Conservation (phyloP, 2,113 vertebrate genomes). For the Sminthopsis crassicaudata region DNA sequence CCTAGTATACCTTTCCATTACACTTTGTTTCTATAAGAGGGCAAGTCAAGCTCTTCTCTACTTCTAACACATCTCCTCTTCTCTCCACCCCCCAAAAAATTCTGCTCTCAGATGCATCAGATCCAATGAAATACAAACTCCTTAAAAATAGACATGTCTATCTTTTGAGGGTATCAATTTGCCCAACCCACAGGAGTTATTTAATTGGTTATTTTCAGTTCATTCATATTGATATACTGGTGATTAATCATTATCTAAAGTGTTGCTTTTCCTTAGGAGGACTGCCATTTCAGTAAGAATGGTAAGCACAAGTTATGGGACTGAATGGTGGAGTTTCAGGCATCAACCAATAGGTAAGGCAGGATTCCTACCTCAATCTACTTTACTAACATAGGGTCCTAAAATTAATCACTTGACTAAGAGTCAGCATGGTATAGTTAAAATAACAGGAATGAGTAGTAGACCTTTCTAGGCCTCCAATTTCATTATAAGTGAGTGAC, state of each 20-base stretch:
- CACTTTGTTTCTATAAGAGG: too few relatives aligned
- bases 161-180: not conserved
- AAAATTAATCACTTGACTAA: not conserved
- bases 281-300: not conserved
- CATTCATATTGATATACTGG: not conserved
- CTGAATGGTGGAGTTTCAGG: not conserved
- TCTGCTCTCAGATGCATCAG: too few relatives aligned
- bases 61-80: too few relatives aligned
- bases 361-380: not conserved
- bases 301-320: slow-evolving; percentile 17
- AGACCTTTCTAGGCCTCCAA: not conserved
- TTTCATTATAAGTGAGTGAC: not conserved
- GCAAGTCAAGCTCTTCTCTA: too few relatives aligned
- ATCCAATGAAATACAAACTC: too few relatives aligned
- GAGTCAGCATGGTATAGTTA: not conserved
- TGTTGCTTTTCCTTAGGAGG: slow-evolving; percentile 3
- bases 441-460: not conserved
- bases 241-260: not conserved
- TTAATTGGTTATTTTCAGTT: not conserved
- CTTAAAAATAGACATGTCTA: too few relatives aligned
- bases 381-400: not conserved
- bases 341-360: not conserved
- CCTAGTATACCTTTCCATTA: too few relatives aligned
- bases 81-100: too few relatives aligned
- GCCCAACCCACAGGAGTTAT: not conserved